Evolutionary conservation across 2,113 vertebrate species (phyloP).

Genomic region (Regulus satrapa): DNA sequence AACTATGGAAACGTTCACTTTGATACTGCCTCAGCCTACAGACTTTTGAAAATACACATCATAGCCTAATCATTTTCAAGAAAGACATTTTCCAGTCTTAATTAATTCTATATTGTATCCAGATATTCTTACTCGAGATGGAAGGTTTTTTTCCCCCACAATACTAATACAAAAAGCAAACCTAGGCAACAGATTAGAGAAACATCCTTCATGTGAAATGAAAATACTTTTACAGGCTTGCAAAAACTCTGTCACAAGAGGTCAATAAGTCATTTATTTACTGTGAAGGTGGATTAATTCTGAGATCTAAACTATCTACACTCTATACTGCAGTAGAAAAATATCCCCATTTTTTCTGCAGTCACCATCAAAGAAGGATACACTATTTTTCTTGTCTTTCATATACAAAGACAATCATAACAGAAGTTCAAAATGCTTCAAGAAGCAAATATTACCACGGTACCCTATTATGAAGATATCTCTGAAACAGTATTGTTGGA

Average conservation of each 20-base stretch:
- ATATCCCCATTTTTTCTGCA: conserved; percentile 20
- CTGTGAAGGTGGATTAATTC: neutral
- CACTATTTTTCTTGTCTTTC: neutral
- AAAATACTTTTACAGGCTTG: conserved; percentile 23
- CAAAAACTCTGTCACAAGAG: conserved; percentile 24
- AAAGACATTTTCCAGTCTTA: neutral
- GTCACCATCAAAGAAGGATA: conserved; percentile 49
- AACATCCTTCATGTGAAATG: conserved; percentile 42
- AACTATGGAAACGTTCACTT: neutral
- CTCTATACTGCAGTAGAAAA: neutral
- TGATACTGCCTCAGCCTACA: neutral
- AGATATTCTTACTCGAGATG: neutral
- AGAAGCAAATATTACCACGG: conserved; percentile 65
- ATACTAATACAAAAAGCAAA: conserved; percentile 5
- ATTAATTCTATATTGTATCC: neutral
- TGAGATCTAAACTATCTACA: conserved; percentile 19
- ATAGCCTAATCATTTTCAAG: neutral
- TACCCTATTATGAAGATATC: conserved; percentile 72
- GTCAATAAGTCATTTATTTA: conserved; percentile 17
- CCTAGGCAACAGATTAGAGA: conserved; percentile 10
- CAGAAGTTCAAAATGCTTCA: conserved; percentile 67
- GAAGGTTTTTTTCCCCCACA: neutral
- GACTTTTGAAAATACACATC: neutral
- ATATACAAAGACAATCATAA: conserved; percentile 55
- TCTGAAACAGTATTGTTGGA: conserved; percentile 77